A percentile compares a stretch with the other conserved stretches of the same genome.
These are phyloP conservation scores for Paramormyrops kingsleyae DNA, from an alignment of 2,113 vertebrate species.

Conservation along the genomic window DNA sequence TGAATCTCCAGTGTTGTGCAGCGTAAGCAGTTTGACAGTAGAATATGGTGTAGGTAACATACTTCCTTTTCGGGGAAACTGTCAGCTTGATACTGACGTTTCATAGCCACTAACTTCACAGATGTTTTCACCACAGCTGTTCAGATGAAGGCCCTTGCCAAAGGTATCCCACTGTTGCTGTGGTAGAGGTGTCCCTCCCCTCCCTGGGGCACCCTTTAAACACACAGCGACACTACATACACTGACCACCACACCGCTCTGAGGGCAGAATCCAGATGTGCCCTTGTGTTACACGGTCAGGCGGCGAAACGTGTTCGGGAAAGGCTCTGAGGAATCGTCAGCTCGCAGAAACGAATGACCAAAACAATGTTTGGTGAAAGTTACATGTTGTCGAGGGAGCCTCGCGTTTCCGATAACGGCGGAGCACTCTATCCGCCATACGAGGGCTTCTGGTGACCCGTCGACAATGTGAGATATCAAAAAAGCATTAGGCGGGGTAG, in stretches of 20 bases:
- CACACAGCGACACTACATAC: not conserved
- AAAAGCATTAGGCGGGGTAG: not conserved
- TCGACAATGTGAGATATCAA: constrained; percentile 8
- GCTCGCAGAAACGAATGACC: not conserved
- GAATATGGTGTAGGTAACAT: not conserved
- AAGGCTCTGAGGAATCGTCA: not conserved
- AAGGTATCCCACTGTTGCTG: not conserved
- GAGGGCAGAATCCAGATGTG: not conserved
- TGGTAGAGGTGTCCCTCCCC: not conserved
- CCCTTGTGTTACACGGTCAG: not conserved
- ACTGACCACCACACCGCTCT: not conserved
- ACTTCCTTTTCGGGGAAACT: not conserved
- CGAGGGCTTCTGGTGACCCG: constrained; percentile 11
- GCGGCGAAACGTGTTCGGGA: not conserved
- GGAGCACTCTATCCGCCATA: not conserved
- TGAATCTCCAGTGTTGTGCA: not conserved
- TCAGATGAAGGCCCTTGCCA: not conserved
- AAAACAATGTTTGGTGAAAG: not conserved
- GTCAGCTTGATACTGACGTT: not conserved
- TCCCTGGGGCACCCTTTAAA: not conserved
- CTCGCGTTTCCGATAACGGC: not conserved
- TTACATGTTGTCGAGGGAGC: not conserved
- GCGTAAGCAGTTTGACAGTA: not conserved
- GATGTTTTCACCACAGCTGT: not conserved
- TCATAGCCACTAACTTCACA: not conserved